These are phyloP conservation scores for Promerops cafer DNA, from an alignment of 2,113 vertebrate genomes.

Conservation along the genomic window DNA sequence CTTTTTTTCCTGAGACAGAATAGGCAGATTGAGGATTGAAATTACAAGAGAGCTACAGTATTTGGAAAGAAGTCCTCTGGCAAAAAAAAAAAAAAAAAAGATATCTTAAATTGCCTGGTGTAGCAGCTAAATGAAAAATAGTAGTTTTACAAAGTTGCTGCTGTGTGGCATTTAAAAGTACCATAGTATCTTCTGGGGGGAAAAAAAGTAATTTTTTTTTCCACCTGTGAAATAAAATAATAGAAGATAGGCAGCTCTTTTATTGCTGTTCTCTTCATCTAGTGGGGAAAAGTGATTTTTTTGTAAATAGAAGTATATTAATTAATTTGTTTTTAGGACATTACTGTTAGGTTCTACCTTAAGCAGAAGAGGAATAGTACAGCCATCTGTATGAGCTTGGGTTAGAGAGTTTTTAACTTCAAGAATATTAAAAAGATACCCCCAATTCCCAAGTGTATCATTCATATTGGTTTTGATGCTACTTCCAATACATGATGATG, in stretches of 20 bases:
- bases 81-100: not conserved
- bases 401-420: not conserved
- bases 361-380: not conserved
- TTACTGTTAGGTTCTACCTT: not conserved
- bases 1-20: not conserved
- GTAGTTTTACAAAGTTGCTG: not conserved
- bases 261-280: not conserved
- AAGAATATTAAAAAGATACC: not conserved
- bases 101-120: not conserved
- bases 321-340: not conserved
- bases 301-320: not conserved
- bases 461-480: not conserved
- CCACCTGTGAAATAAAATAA: not conserved
- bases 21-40: not conserved
- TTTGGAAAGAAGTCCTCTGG: not conserved
- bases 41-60: not conserved
- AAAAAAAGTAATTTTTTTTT: not conserved
- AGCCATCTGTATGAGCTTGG: not conserved
- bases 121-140: not conserved
- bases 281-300: not conserved
- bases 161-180: not conserved
- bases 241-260: not conserved
- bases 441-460: rapidly evolving
- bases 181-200: not conserved
- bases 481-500: not conserved